Percentiles rank a stretch among this genome's conserved stretches.
phyloP scores from a whole-genome alignment of 2,797 vertebrate genomes.

The Chromis chromis region DNA sequence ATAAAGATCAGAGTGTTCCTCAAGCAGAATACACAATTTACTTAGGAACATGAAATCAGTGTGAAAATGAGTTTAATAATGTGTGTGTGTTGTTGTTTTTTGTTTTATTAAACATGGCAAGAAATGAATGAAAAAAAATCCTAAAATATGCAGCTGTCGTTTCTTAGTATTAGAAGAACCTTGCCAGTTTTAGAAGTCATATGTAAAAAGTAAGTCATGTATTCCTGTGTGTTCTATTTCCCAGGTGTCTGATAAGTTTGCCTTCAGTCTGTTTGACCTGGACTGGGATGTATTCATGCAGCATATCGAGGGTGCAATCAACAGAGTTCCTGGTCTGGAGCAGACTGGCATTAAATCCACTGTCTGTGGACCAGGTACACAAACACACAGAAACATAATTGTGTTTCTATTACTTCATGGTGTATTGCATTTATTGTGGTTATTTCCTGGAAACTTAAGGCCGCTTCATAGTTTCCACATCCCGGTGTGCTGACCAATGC shows the following conservation, averaged over 20 bases:
- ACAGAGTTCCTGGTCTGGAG: slow-evolving; percentile 92
- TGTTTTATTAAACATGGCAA: background rate
- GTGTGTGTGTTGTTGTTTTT: no score
- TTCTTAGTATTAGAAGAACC: no score
- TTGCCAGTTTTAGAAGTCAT: background rate
- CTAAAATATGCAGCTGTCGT: background rate
- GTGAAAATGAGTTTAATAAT: slow-evolving; percentile 8
- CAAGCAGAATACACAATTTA: background rate
- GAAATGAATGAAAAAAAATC: background rate
- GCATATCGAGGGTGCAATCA: slow-evolving; percentile 93
- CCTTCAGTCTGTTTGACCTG: slow-evolving; percentile 96
- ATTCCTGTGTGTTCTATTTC: slow-evolving; percentile 21
- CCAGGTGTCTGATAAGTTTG: slow-evolving; percentile 93
- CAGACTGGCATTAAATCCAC: slow-evolving; percentile 96
- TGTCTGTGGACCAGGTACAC: slow-evolving; percentile 93
- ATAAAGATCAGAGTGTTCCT: background rate
- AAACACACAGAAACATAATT: slow-evolving; percentile 4
- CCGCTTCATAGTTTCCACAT: no score
- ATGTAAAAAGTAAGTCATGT: background rate
- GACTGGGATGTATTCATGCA: slow-evolving; percentile 97
- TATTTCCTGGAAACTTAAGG: background rate
- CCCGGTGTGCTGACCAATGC: no score
- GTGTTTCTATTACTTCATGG: slow-evolving; percentile 2
- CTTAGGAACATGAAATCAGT: background rate
- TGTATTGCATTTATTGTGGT: slow-evolving; percentile 4